Base-by-base conservation (phyloP, 2,888 invertebrate genomes). In the Mactromeris polynyma region DNA sequence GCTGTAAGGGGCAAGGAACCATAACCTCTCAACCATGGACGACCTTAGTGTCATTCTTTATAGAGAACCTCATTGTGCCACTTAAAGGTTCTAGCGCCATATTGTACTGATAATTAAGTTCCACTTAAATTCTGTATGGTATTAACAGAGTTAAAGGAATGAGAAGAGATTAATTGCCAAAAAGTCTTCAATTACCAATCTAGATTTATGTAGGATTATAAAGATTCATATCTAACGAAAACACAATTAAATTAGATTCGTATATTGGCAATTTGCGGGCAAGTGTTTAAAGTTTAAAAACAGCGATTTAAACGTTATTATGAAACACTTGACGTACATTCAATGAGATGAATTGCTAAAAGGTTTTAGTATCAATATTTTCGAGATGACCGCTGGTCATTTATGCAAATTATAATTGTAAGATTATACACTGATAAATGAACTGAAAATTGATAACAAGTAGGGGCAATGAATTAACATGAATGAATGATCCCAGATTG, bases 261-360 rank as follows among this genome's bases (percentile, higher is more conserved):
- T n/a, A 9, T 9, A 26, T 9, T 26, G n/a, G 26, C 58, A 64
- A 64, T 64, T 64, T 64, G 26, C 58, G 11, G 26, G 58, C 36
- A 73, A 33, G 73, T 73, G 73, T 36, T 73, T 6, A 73, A 33
- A 73, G 36, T 73, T 73, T 33, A 36, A 73, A 73, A 73, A 73
- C 19, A 36, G 36, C 33, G 31, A 36, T 73, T 73, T 36, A 73
- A 73, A 73, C 19, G 14, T 36, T 33, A 33, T 33, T 73, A 33
- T 73, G 14, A 73, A 73, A 73, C 73, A 73, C 73, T 73, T 73
- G 73, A 73, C 36, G 36, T 73, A 17, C 14, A 14, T 36, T 33
- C 11, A 73, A 73, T 73, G 73, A 36, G 73, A 7, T 33, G 73
- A 33, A 33, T 36, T 73, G 73, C 36, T 73, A 33, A 73, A 33